These are phyloP conservation scores for Arenaria interpres DNA, from an alignment of 2,113 vertebrate genomes.

Conservation along the genomic window DNA sequence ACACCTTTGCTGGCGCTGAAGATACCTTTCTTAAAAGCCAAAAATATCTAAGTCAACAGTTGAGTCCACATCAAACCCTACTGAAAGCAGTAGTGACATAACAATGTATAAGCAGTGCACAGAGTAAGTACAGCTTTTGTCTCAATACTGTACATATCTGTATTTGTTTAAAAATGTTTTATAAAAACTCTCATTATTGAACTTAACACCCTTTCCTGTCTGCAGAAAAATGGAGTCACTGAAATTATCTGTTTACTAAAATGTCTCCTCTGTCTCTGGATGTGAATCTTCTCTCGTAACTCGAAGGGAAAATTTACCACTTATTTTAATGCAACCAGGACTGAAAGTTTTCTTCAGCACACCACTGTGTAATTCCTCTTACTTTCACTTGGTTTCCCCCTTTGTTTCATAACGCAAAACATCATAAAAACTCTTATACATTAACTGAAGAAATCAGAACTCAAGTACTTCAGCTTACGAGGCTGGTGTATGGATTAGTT, in stretches of 20 bases:
- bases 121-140: conserved; percentile 55
- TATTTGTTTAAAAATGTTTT: conserved; percentile 67
- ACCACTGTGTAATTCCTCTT: background rate
- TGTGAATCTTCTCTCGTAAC: background rate
- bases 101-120: conserved; percentile 68
- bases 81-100: conserved; percentile 65
- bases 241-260: background rate
- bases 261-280: background rate
- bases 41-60: conserved; percentile 46
- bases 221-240: conserved; percentile 41
- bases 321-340: background rate
- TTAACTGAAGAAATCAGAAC: background rate
- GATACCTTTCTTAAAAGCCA: conserved; percentile 56
- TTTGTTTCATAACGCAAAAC: background rate
- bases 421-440: background rate
- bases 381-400: background rate
- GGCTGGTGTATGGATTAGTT: background rate
- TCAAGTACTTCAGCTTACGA: background rate
- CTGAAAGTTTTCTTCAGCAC: background rate
- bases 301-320: background rate
- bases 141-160: conserved; percentile 35
- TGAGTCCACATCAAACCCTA: conserved; percentile 52
- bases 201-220: conserved; percentile 26
- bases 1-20: conserved; percentile 42
- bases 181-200: conserved; percentile 63